phyloP scores from a whole-genome alignment of 2,113 vertebrate genomes.

The Peromyscus californicus region DNA sequence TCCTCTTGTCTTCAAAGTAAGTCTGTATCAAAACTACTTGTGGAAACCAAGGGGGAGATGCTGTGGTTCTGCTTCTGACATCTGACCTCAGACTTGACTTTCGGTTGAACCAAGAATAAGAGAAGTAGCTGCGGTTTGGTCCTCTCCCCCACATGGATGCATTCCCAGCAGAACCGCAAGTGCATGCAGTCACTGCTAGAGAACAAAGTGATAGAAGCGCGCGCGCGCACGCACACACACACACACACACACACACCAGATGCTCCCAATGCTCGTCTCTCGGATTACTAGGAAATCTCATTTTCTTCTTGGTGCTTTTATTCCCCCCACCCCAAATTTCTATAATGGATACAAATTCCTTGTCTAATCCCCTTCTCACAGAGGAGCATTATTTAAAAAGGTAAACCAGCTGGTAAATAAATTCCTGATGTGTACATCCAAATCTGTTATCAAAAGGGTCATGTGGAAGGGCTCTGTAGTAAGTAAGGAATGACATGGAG shows the following conservation, averaged over 20 bases:
- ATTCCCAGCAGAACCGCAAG: neutral
- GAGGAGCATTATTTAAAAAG: neutral
- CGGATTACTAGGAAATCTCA: neutral
- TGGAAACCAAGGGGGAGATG: neutral
- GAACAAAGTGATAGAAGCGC: neutral
- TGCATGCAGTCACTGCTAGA: neutral
- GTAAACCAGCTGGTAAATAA: neutral
- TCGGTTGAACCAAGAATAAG: neutral
- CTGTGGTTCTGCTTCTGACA: neutral
- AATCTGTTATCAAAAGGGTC: neutral
- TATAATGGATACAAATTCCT: neutral
- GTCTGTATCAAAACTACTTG: neutral
- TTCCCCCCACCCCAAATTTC: neutral
- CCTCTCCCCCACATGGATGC: rapidly evolving
- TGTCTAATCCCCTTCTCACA: neutral
- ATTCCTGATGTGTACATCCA: neutral
- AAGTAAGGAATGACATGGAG: neutral
- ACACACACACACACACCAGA: neutral
- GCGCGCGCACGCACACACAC: neutral
- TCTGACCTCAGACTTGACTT: neutral
- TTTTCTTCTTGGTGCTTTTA: conserved; percentile 55
- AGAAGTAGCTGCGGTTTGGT: neutral
- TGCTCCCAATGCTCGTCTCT: neutral
- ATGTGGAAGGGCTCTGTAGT: neutral
- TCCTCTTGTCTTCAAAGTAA: neutral